Conservation (phyloP, 2,113 vertebrate genomes). For the Ariopsis seemanni region DNA sequence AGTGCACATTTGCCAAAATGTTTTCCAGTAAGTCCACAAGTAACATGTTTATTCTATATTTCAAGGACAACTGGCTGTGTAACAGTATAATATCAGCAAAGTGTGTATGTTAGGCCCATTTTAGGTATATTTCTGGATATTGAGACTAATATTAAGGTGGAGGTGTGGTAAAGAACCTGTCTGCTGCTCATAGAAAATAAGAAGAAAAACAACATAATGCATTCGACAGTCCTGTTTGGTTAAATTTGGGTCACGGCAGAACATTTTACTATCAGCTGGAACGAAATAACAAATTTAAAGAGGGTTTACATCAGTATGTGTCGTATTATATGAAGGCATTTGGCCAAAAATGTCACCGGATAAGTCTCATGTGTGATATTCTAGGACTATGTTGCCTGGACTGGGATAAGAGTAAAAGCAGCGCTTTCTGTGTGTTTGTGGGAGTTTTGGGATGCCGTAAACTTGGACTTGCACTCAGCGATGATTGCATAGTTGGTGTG, state of each 20-base stretch:
- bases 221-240: not conserved
- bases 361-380: slow-evolving; percentile 18
- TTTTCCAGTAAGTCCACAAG: slow-evolving; percentile 43
- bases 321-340: not conserved
- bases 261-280: slow-evolving; percentile 1
- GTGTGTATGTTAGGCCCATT: not conserved
- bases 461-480: slow-evolving; percentile 40
- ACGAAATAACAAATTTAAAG: slow-evolving; percentile 10
- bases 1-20: slow-evolving; percentile 24
- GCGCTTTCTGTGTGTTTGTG: slow-evolving; percentile 47
- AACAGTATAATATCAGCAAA: slow-evolving; percentile 11
- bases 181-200: not conserved
- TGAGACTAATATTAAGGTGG: not conserved
- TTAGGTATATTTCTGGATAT: not conserved
- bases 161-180: not conserved
- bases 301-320: slow-evolving; percentile 3
- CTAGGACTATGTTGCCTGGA: slow-evolving; percentile 26
- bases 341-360: slow-evolving; percentile 14
- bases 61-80: slow-evolving; percentile 23
- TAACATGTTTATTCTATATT: slow-evolving; percentile 26
- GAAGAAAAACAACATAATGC: not conserved
- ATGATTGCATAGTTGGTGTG: slow-evolving; percentile 54
- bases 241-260: not conserved
- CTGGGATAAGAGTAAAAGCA: slow-evolving; percentile 25
- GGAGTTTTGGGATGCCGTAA: slow-evolving; percentile 53